A percentile compares a stretch with the other conserved stretches of the same genome.
Evolutionary conservation across 2,888 invertebrate species (phyloP).

Genomic region (Carabus problematicus): DNA sequence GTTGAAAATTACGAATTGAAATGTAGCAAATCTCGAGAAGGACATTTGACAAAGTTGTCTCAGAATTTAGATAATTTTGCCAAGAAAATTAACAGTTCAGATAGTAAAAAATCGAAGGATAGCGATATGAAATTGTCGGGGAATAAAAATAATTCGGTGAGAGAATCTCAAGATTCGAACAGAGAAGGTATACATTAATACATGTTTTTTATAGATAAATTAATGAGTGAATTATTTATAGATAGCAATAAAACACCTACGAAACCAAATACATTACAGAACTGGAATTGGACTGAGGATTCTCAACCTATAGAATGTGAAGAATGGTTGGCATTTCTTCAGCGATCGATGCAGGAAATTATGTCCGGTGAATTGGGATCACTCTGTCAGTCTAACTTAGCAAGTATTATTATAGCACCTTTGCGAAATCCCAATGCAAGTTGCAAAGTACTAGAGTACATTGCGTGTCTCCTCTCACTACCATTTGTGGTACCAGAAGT

Average conservation of each 20-base stretch:
- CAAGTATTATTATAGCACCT: conserved; percentile 65
- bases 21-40: conserved; percentile 31
- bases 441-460: conserved; percentile 68
- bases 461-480: conserved; percentile 69
- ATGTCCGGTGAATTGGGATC: conserved; percentile 81
- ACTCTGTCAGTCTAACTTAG: conserved; percentile 73
- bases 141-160: neutral
- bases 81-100: conserved; percentile 53
- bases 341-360: conserved; percentile 81
- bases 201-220: neutral
- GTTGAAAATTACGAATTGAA: conserved; percentile 19
- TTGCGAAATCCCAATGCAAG: conserved; percentile 69
- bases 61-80: conserved; percentile 61
- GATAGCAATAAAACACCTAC: conserved; percentile 37
- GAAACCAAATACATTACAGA: conserved; percentile 35
- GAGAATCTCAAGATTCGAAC: conserved; percentile 31
- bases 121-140: conserved; percentile 14
- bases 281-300: conserved; percentile 58
- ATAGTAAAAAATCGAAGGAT: conserved; percentile 33
- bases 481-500: conserved; percentile 67
- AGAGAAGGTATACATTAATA: conserved; percentile 16
- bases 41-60: conserved; percentile 53
- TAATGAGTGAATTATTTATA: neutral
- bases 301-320: conserved; percentile 78
- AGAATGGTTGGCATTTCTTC: conserved; percentile 86